These are phyloP conservation scores for Caenorhabditis sp. DNA, from an alignment of 2,888 invertebrate genomes.

Conservation along the genomic window DNA sequence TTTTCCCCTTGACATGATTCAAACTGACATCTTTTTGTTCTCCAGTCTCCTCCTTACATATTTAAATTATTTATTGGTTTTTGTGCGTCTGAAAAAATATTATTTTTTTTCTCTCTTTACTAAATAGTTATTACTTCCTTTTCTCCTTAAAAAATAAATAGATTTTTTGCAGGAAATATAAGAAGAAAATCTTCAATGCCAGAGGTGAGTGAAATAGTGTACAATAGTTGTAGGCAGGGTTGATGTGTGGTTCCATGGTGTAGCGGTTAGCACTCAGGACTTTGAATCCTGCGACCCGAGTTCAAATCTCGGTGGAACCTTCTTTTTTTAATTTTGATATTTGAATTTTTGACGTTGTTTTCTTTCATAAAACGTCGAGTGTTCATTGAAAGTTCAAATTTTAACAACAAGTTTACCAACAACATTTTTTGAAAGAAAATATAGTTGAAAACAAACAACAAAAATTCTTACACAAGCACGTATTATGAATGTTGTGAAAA, in stretches of 20 bases:
- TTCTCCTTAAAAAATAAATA: conserved; percentile 6
- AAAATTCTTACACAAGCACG: too few species aligned
- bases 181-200: conserved; percentile 16
- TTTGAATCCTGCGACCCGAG: conserved; percentile 50
- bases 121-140: conserved; percentile 6
- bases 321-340: conserved; percentile 8
- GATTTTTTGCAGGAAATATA: conserved; percentile 1
- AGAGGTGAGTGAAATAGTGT: conserved; percentile 21
- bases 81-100: not conserved
- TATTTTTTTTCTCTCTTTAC: not conserved
- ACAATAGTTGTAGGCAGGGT: too few species aligned
- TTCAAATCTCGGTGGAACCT: conserved; percentile 54
- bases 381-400: too few species aligned
- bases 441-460: too few species aligned
- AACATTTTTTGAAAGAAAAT: too few species aligned
- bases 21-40: conserved; percentile 8
- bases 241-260: conserved; percentile 36
- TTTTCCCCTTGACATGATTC: conserved; percentile 11
- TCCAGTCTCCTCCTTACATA: not conserved
- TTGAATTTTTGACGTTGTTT: too few species aligned
- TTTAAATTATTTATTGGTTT: conserved; percentile 1
- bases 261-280: conserved; percentile 53
- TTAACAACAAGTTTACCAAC: too few species aligned
- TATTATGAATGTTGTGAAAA: too few species aligned
- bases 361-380: too few species aligned